These are phyloP conservation scores for Crioceris asparagi DNA, from an alignment of 2,888 invertebrate genomes.

Conservation along the genomic window DNA sequence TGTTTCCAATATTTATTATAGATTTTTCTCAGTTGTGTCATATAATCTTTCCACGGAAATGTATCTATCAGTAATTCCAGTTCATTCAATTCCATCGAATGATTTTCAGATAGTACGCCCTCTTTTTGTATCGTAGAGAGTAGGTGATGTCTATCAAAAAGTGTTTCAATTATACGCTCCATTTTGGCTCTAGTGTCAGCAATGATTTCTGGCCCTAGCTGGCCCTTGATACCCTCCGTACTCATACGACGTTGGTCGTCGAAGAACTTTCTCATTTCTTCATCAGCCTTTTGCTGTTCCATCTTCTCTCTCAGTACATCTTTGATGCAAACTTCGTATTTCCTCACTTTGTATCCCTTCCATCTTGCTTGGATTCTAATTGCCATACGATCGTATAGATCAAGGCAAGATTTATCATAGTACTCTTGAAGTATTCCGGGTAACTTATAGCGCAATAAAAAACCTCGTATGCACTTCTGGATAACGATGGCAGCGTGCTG, in stretches of 20 bases:
- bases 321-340: slow-evolving; percentile 18
- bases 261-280: slow-evolving; percentile 13
- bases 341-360: slow-evolving; percentile 28
- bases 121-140: slow-evolving; percentile 26
- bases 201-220: slow-evolving; percentile 4
- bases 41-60: too few relatives aligned
- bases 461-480: slow-evolving; percentile 30
- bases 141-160: slow-evolving; percentile 36
- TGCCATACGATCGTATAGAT: slow-evolving; percentile 26
- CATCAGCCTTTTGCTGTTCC: slow-evolving; percentile 16
- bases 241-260: slow-evolving; percentile 10
- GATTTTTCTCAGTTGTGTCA: too few relatives aligned
- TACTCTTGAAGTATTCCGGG: slow-evolving; percentile 19
- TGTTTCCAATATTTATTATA: too few relatives aligned
- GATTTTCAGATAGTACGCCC: too few relatives aligned
- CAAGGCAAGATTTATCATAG: slow-evolving; percentile 17
- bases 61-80: too few relatives aligned
- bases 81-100: too few relatives aligned
- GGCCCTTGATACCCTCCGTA: slow-evolving; percentile 2
- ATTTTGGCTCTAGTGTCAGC: too few relatives aligned
- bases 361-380: slow-evolving; percentile 33
- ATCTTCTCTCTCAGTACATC: slow-evolving; percentile 12
- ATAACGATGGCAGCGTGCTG: slow-evolving; percentile 26
- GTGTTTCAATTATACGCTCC: slow-evolving; percentile 27
- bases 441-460: slow-evolving; percentile 21